Evolutionary conservation across 1,140 invertebrate genomes (phyloP), one percentile per base, ranked within the genome.

Genomic region (Brachionus paranguensis): DNA sequence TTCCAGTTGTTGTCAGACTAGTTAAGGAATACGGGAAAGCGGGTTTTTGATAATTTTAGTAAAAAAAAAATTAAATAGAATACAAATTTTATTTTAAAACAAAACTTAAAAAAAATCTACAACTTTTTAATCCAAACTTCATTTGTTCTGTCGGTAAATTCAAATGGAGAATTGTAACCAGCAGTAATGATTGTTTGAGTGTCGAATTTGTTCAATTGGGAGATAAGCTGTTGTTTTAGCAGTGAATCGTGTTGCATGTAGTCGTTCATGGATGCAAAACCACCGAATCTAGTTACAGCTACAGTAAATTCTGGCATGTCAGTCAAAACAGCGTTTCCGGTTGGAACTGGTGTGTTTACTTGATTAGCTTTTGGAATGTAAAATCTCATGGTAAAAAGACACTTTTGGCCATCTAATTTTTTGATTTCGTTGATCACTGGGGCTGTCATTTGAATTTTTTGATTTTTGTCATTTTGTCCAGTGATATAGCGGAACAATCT

Each of bases 321-420:
- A n/a, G 37, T 20, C 7, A 72, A 20, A 10, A 43, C 29, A 72
- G 68, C 68, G 10, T 72, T 37, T 7, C 68, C 68, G 0, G 68
- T 72, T 43, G 68, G 68, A 5, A 43, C 37, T 72, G 68, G 65
- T 70, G 65, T 70, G 14, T 70, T 33, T 6, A 43, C 14, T 72
- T 72, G 68, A n/a, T 72, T n/a, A 7, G 12, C 68, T 43, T 72
- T 72, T 72, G 68, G 68, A 43, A 72, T 72, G 37, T 72, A 72
- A 72, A 72, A 72, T n/a, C 68, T 72, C 68, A 72, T 72, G 29
- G 68, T 72, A 43, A 72, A 72, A 20, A 41, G n/a, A 72, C 68
- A 72, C 6, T 72, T 72, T 72, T 72, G 68, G 20, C 12, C 68
- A 72, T 72, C 68, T 37, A 72, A n/a, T 41, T 72, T 11, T 20